Base-by-base conservation (phyloP, 2,797 vertebrate genomes). In the Phrynocephalus vlangalii region DNA sequence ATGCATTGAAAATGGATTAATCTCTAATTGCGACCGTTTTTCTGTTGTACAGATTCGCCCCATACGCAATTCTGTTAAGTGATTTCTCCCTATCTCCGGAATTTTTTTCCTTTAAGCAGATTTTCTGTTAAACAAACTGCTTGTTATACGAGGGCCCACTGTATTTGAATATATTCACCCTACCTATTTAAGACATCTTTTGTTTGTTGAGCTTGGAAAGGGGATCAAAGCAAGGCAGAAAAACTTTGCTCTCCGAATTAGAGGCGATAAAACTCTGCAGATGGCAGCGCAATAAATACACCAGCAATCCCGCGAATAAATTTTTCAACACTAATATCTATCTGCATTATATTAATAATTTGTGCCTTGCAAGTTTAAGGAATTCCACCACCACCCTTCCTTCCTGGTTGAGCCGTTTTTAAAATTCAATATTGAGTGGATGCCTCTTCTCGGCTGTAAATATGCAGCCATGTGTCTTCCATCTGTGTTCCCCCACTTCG, bases 401-500 rank as follows among this genome's bases (percentile, higher is more conserved):
- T 11, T 13, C 52, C 52, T 56, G 9, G 52, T 56, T 10, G 52
- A 56, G 52, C 52, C 2, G 52, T 68, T 73, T 86, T 87, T 80
- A 73, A 79, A 56, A 83, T 79, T 80, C 85, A 18, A 44, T 87
- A 87, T 83, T 84, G 56, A 86, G 80, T 75, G 60, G 83, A 70
- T 73, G 71, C 76, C 63, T 52, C 4, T 68, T 79, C 56, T 44
- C 70, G 16, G 15, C 15, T 10, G 66, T 38, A 71, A 83, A 77
- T 26, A 71, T 10, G 30, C 70, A 10, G 68, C 70, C 66, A 70
- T 81, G 75, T 52, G 71, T 76, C 71, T 72, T 16, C 68, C 67
- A 79, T 44, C 72, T 38, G 82, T 63, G n/a, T 82, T 91, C 88
- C 79, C 38, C 24, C 28, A 83, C 88, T 88, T 90, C 71, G 76